A percentile compares a stretch with the other conserved stretches of the same genome.
Conservation (phyloP, 2,888 invertebrate genomes). For the Andricus curvator region DNA sequence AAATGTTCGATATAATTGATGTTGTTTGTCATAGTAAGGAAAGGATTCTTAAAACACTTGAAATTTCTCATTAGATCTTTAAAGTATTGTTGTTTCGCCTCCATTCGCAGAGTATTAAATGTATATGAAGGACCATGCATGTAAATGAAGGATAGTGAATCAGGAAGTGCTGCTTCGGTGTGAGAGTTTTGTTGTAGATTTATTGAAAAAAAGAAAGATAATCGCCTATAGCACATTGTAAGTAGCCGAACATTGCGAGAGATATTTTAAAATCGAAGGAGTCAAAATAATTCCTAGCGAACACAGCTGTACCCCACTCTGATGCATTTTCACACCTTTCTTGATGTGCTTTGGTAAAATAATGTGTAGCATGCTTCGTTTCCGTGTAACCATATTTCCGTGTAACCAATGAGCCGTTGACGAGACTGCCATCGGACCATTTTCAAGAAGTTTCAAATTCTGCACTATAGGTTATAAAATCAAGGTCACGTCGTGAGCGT, state of each 20-base stretch:
- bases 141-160: conserved; percentile 18
- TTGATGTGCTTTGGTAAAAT: conserved; percentile 35
- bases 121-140: conserved; percentile 17
- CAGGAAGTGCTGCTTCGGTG: not conserved
- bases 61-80: conserved; percentile 40
- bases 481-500: not conserved
- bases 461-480: conserved; percentile 12
- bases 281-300: not conserved
- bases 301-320: conserved; percentile 40
- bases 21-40: conserved; percentile 15
- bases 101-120: conserved; percentile 36
- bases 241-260: conserved; percentile 6
- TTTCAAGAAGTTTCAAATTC: conserved; percentile 30
- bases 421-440: not conserved
- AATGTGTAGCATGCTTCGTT: conserved; percentile 35
- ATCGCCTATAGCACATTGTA: conserved; percentile 20
- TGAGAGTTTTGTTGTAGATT: not conserved
- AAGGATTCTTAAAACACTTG: conserved; percentile 40
- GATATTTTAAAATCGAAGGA: conserved; percentile 38
- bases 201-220: conserved; percentile 14
- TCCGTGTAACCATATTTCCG: conserved; percentile 38
- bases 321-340: conserved; percentile 26
- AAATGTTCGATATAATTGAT: conserved; percentile 22
- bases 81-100: conserved; percentile 43
- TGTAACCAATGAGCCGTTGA: not conserved